A percentile compares a stretch with the other conserved stretches of the same genome.
Evolutionary conservation across 2,113 vertebrate species (phyloP).

Genomic region (Agelaius tricolor): DNA sequence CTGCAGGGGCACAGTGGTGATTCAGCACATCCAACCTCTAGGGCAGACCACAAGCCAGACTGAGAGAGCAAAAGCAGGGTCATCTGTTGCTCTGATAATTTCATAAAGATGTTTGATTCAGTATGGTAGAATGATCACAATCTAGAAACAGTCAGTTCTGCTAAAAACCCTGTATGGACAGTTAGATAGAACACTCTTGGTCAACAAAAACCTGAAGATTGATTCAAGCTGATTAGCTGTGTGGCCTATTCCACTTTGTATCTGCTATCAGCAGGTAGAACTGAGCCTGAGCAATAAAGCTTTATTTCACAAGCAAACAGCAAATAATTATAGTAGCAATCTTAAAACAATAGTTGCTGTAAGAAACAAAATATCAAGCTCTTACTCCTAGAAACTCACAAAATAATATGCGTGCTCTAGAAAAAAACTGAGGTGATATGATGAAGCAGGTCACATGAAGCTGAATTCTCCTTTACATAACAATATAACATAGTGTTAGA

Average conservation of each 20-base stretch:
- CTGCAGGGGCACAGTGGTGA: background rate
- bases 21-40: background rate
- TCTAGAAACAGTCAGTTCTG: background rate
- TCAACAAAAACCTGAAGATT: background rate
- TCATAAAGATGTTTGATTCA: background rate
- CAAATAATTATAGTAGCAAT: background rate
- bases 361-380: background rate
- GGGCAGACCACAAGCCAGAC: background rate
- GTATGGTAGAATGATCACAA: background rate
- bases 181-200: background rate
- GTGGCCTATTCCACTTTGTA: background rate
- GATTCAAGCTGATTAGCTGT: background rate
- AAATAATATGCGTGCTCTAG: background rate
- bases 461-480: background rate
- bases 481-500: background rate
- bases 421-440: background rate
- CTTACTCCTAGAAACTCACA: rapidly evolving
- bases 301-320: background rate
- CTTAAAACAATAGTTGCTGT: background rate
- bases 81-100: background rate
- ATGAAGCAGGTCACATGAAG: background rate
- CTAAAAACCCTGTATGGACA: background rate
- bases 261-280: too few relatives aligned
- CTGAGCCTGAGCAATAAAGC: background rate
- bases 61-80: background rate